phyloP scores from a whole-genome alignment of 2,113 vertebrate genomes.

The Microtus richardsoni region DNA sequence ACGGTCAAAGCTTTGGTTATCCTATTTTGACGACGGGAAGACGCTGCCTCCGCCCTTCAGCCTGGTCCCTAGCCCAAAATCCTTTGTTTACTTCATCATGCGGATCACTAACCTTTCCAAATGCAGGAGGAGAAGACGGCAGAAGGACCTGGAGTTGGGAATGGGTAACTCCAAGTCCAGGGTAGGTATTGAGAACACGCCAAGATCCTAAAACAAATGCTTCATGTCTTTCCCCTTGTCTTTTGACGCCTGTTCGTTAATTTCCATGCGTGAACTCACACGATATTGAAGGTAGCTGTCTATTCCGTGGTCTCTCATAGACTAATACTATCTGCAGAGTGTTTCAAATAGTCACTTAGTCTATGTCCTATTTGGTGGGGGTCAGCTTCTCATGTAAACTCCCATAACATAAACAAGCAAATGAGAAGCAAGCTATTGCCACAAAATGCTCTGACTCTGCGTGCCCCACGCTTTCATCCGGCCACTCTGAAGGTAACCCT shows the following conservation, averaged over 20 bases:
- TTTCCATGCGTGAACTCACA: slow-evolving; percentile 32
- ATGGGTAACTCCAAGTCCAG: slow-evolving; percentile 93
- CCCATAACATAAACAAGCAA: slow-evolving; percentile 25
- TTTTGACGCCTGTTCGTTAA: slow-evolving; percentile 38
- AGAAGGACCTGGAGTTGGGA: slow-evolving; percentile 92
- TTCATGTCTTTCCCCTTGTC: slow-evolving; percentile 21
- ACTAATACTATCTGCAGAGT: slow-evolving; percentile 31
- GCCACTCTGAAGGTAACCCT: slow-evolving; percentile 4
- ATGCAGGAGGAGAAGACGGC: slow-evolving; percentile 88
- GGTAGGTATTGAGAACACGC: slow-evolving; percentile 83
- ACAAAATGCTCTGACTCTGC: neutral
- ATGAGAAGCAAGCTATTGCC: neutral
- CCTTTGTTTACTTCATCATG: slow-evolving; percentile 91
- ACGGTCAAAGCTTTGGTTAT: slow-evolving; percentile 94
- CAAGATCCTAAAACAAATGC: neutral
- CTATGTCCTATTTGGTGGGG: neutral
- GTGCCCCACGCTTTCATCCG: neutral
- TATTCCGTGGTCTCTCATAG: slow-evolving; percentile 37
- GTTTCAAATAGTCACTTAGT: slow-evolving; percentile 51
- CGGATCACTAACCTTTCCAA: slow-evolving; percentile 88
- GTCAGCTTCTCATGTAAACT: slow-evolving; percentile 28
- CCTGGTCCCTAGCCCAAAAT: slow-evolving; percentile 93
- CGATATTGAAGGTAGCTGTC: neutral
- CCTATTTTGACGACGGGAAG: slow-evolving; percentile 94
- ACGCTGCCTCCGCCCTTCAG: slow-evolving; percentile 94